phyloP scores from a whole-genome alignment of 2,888 invertebrate species.

The Tenthredo notha region DNA sequence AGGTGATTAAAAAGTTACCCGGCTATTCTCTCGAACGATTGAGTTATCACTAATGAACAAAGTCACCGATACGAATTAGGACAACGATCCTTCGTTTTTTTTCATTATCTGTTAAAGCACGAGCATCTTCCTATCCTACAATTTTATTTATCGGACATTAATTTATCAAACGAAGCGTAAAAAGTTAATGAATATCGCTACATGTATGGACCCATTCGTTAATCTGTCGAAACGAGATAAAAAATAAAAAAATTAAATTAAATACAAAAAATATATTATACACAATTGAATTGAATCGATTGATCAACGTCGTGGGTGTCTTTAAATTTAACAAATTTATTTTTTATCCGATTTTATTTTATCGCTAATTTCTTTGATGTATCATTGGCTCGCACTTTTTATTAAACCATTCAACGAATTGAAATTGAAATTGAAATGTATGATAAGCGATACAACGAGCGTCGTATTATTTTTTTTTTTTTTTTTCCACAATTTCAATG shows the following conservation, averaged over 20 bases:
- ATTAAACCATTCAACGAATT: not conserved
- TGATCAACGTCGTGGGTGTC: constrained; percentile 65
- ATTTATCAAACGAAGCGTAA: not conserved
- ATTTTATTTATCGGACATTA: constrained; percentile 13
- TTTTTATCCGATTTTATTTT: not conserved
- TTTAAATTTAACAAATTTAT: not conserved
- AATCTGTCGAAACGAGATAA: constrained; percentile 19
- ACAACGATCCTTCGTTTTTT: not conserved
- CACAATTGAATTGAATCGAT: constrained; percentile 71
- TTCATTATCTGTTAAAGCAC: not conserved
- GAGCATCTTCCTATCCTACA: not conserved
- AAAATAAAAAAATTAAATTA: not conserved
- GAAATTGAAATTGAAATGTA: not conserved
- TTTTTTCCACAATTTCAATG: not conserved
- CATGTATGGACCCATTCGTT: not conserved
- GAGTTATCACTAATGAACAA: constrained; percentile 15
- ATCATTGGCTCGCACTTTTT: not conserved
- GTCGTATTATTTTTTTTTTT: no score
- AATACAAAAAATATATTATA: constrained; percentile 23
- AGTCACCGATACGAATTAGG: constrained; percentile 23
- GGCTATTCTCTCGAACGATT: constrained; percentile 8
- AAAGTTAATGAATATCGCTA: not conserved
- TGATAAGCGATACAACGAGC: no score
- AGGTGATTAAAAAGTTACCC: constrained; percentile 31
- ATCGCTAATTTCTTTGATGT: not conserved